Evolutionary conservation across 1,140 invertebrate genomes (phyloP), one percentile per base, ranked within the genome.

Genomic region (Metaphire vulgaris): DNA sequence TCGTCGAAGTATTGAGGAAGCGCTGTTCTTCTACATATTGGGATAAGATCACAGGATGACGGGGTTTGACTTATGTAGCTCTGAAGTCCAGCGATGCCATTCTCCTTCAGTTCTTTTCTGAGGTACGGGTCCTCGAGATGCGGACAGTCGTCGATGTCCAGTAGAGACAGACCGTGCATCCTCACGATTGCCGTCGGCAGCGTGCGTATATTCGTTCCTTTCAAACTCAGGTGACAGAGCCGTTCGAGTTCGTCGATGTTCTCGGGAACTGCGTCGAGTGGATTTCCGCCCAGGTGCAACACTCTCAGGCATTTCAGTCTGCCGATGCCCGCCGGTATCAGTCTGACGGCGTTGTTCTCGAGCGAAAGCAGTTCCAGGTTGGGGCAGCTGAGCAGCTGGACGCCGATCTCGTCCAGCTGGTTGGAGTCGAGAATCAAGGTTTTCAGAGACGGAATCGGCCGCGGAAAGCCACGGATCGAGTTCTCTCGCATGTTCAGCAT

Each of bases 291-390:
- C 28, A 71, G 16, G 2, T 30, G 28, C 12, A 71, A 33, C 14
- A 32, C 31, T n/a, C n/a, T 71, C 32, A 71, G 33, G 32, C 32
- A 32, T 31, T 71, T 29, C 33, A 71, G 69, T 31, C 26, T 29
- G 6, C 1, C 28, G 32, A 71, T 71, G 32, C n/a, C n/a, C n/a
- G 1, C 33, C 26, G 69, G 69, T 32, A 71, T 31, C 14, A 2
- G 1, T 29, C 26, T 31, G 2, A 71, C 26, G 2, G 14, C 32
- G 21, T 71, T 71, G 26, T 71, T 71, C 32, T 71, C 30, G 6
- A 71, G 32, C 0, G 69, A 71, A 33, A 71, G 69, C 32, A 71
- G 26, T 33, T 71, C 28, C n/a, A 71, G n/a, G n/a, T 71, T 32
- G 28, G 1, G 26, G 26, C 28, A 31, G 31, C 33, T 29, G n/a